These are phyloP conservation scores for Thymallus thymallus DNA, from an alignment of 2,113 vertebrate species.

Conservation along the genomic window DNA sequence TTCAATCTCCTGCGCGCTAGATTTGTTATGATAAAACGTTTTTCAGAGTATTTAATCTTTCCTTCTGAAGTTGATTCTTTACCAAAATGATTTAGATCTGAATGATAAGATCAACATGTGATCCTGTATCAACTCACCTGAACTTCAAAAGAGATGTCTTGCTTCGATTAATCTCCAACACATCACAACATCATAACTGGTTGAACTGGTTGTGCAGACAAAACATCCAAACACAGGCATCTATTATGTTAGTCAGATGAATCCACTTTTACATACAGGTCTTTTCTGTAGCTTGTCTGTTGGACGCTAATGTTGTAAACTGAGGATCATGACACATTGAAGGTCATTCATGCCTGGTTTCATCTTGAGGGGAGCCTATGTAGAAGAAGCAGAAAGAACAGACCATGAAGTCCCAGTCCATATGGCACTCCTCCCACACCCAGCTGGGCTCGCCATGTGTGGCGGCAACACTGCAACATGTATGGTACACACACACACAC, in stretches of 20 bases:
- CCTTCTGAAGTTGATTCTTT: too few species aligned
- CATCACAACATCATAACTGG: too few species aligned
- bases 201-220: neutral
- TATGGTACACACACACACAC: slow-evolving; percentile 3
- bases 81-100: neutral
- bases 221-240: neutral
- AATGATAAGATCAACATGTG: neutral
- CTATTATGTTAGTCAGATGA: neutral
- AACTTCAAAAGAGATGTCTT: neutral
- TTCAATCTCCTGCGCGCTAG: slow-evolving; percentile 39
- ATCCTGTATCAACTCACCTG: neutral
- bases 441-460: slow-evolving; percentile 15
- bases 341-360: slow-evolving; percentile 6
- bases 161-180: too few species aligned
- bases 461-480: neutral
- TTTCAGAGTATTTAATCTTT: too few species aligned
- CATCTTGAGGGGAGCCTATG: neutral
- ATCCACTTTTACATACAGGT: neutral
- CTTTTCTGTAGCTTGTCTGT: neutral
- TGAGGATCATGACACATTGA: slow-evolving; percentile 1
- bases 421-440: slow-evolving; percentile 2
- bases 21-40: neutral
- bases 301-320: neutral
- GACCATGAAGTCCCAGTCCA: slow-evolving; percentile 1
- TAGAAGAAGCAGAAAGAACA: neutral